Evolutionary conservation across 2,797 vertebrate species (phyloP).

Genomic region (Borostomias antarcticus): DNA sequence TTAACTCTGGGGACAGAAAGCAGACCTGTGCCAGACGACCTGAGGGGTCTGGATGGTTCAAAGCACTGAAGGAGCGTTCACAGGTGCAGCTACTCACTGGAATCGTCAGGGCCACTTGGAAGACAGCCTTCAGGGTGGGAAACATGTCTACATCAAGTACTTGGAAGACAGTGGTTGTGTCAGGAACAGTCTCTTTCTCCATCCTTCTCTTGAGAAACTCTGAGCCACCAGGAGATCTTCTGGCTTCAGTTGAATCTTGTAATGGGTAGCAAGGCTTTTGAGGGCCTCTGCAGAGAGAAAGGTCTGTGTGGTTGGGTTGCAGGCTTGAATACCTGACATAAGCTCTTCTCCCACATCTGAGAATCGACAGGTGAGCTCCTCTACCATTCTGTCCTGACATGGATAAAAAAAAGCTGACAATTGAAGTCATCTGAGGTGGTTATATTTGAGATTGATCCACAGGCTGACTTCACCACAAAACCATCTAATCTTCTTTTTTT

Average conservation of each 20-base stretch:
- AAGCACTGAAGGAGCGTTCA: too few relatives aligned
- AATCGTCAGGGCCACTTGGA: too few relatives aligned
- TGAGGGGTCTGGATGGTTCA: too few relatives aligned
- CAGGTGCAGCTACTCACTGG: too few relatives aligned
- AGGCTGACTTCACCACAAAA: constrained; percentile 5
- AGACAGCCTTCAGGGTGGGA: too few relatives aligned
- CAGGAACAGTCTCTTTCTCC: constrained; percentile 14
- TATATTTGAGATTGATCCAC: neutral
- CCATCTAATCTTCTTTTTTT: constrained; percentile 15
- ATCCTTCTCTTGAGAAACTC: constrained; percentile 5
- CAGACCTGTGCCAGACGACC: too few relatives aligned
- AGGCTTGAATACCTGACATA: constrained; percentile 23
- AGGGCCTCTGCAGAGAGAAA: constrained; percentile 16
- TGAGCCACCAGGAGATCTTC: constrained; percentile 14
- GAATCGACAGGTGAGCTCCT: constrained; percentile 12
- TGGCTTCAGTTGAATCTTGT: constrained; percentile 12
- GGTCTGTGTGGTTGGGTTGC: constrained; percentile 17
- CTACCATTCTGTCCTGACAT: constrained; percentile 24
- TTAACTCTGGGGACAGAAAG: too few relatives aligned
- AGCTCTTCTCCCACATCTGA: constrained; percentile 19
- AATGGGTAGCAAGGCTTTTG: constrained; percentile 20
- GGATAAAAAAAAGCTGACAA: constrained; percentile 15
- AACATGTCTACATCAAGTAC: too few relatives aligned
- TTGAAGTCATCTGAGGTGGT: constrained; percentile 19
- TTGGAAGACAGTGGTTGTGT: neutral